Evolutionary conservation across 2,797 vertebrate genomes (phyloP).

Genomic region (Brachymystax lenok): DNA sequence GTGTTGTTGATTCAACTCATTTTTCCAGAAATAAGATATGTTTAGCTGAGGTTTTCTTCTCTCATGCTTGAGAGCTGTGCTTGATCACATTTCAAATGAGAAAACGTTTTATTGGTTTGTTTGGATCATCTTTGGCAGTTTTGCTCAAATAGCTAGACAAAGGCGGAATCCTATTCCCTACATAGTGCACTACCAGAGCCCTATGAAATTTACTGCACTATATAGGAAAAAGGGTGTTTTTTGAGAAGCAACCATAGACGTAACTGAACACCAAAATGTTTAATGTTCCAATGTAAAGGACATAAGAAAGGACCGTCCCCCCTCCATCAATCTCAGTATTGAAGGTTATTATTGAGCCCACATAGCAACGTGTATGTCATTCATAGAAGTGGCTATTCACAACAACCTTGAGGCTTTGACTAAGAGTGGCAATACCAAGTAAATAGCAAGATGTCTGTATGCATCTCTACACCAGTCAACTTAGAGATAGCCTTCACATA

Average conservation of each 20-base stretch:
- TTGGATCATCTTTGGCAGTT: no score
- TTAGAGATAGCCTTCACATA: not conserved
- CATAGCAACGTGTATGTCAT: not conserved
- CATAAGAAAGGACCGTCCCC: not conserved
- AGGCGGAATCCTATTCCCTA: not conserved
- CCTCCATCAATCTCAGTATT: not conserved
- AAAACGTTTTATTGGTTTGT: not conserved
- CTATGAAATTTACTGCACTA: not conserved
- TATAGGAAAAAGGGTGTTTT: not conserved
- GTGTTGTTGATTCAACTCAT: not conserved
- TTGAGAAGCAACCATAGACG: not conserved
- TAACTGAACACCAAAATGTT: not conserved
- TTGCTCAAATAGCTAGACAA: not conserved
- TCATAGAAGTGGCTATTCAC: not conserved
- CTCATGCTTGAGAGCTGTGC: not conserved
- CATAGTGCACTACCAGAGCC: not conserved
- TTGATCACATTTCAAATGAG: not conserved
- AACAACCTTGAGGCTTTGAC: slow-evolving; percentile 3
- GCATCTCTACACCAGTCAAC: not conserved
- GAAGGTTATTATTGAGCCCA: not conserved
- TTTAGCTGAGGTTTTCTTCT: not conserved
- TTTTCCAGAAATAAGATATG: not conserved
- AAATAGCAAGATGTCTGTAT: not conserved
- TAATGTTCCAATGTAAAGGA: not conserved
- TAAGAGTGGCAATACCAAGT: not conserved